Evolutionary conservation across 2,113 vertebrate genomes (phyloP).

Genomic region (Callipepla californica): DNA sequence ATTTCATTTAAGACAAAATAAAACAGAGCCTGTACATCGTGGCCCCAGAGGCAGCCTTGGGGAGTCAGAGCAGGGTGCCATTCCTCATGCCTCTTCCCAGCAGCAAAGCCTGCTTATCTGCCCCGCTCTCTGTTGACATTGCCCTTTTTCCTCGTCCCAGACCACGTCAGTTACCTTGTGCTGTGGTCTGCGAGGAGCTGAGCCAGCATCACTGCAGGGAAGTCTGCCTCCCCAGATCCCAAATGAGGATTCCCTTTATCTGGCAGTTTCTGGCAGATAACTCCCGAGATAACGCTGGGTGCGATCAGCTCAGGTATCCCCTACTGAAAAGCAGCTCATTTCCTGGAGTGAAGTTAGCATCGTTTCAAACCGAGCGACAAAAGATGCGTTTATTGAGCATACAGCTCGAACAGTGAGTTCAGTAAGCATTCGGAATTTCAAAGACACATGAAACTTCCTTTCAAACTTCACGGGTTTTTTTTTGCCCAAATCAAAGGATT

Average conservation of each 20-base stretch:
- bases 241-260: not conserved
- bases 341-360: not conserved
- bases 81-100: not conserved
- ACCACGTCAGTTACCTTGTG: not conserved
- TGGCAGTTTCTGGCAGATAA: not conserved
- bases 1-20: constrained; percentile 5
- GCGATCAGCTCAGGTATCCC: not conserved
- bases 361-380: not conserved
- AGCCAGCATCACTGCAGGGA: not conserved
- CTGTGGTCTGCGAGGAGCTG: not conserved
- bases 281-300: not conserved
- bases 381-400: not conserved
- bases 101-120: not conserved
- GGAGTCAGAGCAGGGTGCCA: not conserved
- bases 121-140: not conserved
- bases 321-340: not conserved
- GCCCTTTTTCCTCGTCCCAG: not conserved
- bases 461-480: constrained; percentile 13
- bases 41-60: not conserved
- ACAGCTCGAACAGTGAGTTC: not conserved
- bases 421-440: not conserved
- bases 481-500: not conserved
- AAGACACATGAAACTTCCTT: not conserved
- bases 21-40: not conserved
- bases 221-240: not conserved